These are phyloP conservation scores for Heliconius eleuchia DNA, from an alignment of 1,140 invertebrate species.

Conservation along the genomic window DNA sequence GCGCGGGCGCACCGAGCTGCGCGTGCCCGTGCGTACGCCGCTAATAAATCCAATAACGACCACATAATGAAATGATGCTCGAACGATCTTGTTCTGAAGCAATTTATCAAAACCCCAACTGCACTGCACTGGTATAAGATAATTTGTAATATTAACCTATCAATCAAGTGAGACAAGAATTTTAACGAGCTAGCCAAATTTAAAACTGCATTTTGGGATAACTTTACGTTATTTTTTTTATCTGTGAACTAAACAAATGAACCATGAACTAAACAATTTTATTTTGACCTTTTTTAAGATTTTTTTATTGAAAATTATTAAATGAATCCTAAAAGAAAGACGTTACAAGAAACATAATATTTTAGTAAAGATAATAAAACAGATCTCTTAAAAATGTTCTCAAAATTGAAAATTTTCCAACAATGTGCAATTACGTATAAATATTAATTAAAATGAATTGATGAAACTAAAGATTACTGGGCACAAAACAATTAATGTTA, in stretches of 20 bases:
- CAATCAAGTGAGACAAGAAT: conserved; percentile 30
- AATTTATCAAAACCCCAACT: conserved; percentile 32
- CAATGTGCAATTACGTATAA: neutral
- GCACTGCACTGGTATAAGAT: conserved; percentile 27
- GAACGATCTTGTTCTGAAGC: conserved; percentile 22
- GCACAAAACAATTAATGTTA: conserved; percentile 46
- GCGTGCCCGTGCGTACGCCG: conserved; percentile 40
- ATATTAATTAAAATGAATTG: conserved; percentile 19
- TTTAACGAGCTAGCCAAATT: conserved; percentile 17
- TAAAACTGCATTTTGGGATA: neutral
- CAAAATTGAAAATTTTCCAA: neutral
- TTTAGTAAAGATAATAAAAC: no score
- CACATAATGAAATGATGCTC: conserved; percentile 43
- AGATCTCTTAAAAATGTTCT: neutral
- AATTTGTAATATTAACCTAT: conserved; percentile 34
- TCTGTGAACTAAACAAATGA: neutral
- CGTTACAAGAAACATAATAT: no score
- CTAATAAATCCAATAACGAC: conserved; percentile 46
- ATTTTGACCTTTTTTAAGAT: no score
- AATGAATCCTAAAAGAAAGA: neutral
- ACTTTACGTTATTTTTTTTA: neutral
- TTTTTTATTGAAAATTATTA: no score
- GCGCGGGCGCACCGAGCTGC: conserved; percentile 47
- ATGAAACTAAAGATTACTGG: conserved; percentile 46
- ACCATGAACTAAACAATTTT: neutral